A percentile compares a stretch with the other conserved stretches of the same genome.
Conservation (phyloP, 2,888 invertebrate species). For the Byasa hedistus region DNA sequence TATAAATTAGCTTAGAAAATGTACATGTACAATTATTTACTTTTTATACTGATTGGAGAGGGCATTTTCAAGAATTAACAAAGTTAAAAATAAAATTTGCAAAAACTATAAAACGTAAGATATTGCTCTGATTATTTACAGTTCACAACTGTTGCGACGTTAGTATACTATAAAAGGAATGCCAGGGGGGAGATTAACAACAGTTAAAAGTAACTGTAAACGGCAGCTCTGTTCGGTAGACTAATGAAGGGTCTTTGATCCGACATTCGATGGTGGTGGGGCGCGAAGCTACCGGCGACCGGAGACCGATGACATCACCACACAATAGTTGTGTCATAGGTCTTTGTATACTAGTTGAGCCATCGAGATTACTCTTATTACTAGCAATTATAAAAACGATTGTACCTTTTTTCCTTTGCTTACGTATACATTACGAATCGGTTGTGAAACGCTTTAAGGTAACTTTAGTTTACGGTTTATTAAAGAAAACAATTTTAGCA, state of each 20-base stretch:
- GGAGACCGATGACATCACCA: constrained; percentile 8
- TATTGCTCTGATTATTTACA: background rate
- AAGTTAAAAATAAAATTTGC: background rate
- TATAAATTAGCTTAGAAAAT: too few species aligned
- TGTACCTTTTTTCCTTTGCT: background rate
- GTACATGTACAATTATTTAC: too few species aligned
- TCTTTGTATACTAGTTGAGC: background rate
- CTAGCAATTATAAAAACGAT: background rate
- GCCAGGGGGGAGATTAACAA: background rate
- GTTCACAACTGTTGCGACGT: background rate
- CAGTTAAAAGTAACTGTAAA: background rate
- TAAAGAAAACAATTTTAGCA: too few species aligned
- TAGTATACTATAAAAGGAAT: background rate
- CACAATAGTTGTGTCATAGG: background rate
- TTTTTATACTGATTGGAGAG: too few species aligned
- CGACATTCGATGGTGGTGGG: background rate
- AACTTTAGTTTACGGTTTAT: too few species aligned
- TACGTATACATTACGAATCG: background rate
- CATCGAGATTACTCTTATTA: background rate
- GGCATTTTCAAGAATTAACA: background rate
- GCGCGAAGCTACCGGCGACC: constrained; percentile 3
- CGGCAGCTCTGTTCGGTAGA: background rate
- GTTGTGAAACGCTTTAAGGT: background rate
- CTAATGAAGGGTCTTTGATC: constrained; percentile 11
- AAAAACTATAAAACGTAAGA: too few species aligned